phyloP scores from a whole-genome alignment of 1,140 invertebrate genomes.

The Parasteatoda tepidariorum region DNA sequence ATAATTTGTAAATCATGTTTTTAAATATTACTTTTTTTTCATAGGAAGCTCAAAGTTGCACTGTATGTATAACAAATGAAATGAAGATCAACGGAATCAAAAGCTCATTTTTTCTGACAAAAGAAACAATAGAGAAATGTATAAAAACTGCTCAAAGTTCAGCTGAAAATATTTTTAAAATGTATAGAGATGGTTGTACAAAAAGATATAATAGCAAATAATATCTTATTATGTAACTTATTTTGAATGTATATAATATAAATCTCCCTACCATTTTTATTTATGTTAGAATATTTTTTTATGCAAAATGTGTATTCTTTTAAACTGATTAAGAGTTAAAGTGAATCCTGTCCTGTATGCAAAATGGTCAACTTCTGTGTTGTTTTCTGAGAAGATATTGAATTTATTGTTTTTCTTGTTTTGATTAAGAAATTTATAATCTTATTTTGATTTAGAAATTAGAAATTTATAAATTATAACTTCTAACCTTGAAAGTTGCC shows the following conservation, averaged over 20 bases:
- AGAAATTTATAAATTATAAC: no score
- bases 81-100: constrained; percentile 3
- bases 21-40: no score
- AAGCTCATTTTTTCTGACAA: not conserved
- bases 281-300: not conserved
- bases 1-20: no score
- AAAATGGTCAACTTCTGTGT: not conserved
- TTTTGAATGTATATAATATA: not conserved
- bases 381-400: not conserved
- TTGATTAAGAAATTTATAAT: not conserved
- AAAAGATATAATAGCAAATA: constrained; percentile 27
- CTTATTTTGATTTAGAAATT: no score
- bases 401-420: not conserved
- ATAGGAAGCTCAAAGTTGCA: no score
- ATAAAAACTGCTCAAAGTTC: not conserved
- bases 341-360: not conserved
- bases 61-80: constrained; percentile 4
- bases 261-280: not conserved
- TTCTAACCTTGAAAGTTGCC: no score
- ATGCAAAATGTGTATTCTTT: not conserved
- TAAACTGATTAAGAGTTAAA: no score
- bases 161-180: constrained; percentile 1
- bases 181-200: not conserved
- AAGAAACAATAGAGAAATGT: not conserved
- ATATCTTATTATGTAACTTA: not conserved